Evolutionary conservation across 1,140 invertebrate genomes (phyloP), one percentile per base, ranked within the genome.

Genomic region (Diachasmimorpha longicaudata): DNA sequence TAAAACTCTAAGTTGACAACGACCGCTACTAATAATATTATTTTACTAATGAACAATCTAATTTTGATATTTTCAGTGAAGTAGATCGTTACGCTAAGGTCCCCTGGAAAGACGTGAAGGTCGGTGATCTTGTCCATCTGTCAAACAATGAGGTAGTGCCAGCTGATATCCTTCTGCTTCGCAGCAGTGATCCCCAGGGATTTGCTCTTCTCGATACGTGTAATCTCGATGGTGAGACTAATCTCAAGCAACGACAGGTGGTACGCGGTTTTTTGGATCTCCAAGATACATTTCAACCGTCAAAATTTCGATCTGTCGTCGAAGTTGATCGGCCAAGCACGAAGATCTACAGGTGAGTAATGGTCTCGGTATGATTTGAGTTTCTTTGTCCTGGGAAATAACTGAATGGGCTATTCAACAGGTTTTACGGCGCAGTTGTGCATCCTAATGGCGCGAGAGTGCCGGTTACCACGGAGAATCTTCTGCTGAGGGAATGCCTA

Each of bases 191-290:
- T 90, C 93, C 96, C 4, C 92, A 97, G 83, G 97, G 97, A 36
- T 92, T 98, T 80, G 99, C 98, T 86, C 99, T 99, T 88, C 95
- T 99, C 84, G 93, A 99, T 89, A 99, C 98, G 1, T 96, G 97
- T 78, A 99, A 99, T 90, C 90, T 99, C 79, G 99, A 99, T 85
- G 99, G 99, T 11, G 99, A 99, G 90, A 99, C 97, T n/a, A 99
- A 99, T 91, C 90, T 99, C 58, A 99, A 99, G 89, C 96, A 98
- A 82, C 91, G 98, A 83, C 94, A 98, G 88, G 94, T 96, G 0
- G 93, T 94, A 13, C 88, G 91, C 69, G 94, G 93, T 21, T 92
- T 90, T 82, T 82, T 91, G 84, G 89, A 91, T 79, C 86, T 93
- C 85, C 93, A 93, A 89, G 87, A 91, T 80, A 90, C 91, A 71